Evolutionary conservation across 2,113 vertebrate species (phyloP), one percentile per base, ranked within the genome.

Genomic region (Neodontobutis hainanensis): DNA sequence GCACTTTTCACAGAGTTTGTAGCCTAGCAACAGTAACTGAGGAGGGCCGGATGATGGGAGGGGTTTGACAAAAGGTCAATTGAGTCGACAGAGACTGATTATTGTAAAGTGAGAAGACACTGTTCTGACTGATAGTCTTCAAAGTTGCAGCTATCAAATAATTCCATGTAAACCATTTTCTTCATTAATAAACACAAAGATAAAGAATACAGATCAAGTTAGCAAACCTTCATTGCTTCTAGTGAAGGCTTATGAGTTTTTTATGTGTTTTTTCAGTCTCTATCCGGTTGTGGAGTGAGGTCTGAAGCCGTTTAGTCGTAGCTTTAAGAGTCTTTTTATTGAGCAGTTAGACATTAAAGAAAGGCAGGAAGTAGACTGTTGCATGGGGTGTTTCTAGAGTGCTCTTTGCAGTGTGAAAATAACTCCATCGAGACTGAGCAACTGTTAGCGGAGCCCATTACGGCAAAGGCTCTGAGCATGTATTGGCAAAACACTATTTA

Each of bases 401-500:
- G n/a, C 56, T 11, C 34, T 36, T 58, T 49, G 48, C 61, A 32
- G 42, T 53, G 49, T 11, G 42, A 48, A 47, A 57, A 40, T 4
- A 5, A 15, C 60, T 65, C 61, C 50, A 34, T 16, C 42, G 42
- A 42, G 59, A n/a, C 49, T 51, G 14, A 62, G 42, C 11, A 34
- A 51, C 61, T 56, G 56, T 57, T 46, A 4, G 5, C 7, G n/a
- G 48, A 16, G 15, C 60, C 34, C 27, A 56, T 73, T 68, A 53
- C 43, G 14, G 9, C 65, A 14, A 36, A 27, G 43, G 19, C 68
- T 36, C 27, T 70, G 14, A n/a, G 16, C 3, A 11, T 32, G 11
- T 61, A 19, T 35, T 63, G 49, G 48, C 42, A 58, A 0, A 40
- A 38, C 7, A 32, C 38, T 57, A 45, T 78, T 79, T 67, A 45